Percentiles rank a stretch among this genome's conserved stretches.
Evolutionary conservation across 2,888 invertebrate genomes (phyloP).

Genomic region (Mystacides longicornis): DNA sequence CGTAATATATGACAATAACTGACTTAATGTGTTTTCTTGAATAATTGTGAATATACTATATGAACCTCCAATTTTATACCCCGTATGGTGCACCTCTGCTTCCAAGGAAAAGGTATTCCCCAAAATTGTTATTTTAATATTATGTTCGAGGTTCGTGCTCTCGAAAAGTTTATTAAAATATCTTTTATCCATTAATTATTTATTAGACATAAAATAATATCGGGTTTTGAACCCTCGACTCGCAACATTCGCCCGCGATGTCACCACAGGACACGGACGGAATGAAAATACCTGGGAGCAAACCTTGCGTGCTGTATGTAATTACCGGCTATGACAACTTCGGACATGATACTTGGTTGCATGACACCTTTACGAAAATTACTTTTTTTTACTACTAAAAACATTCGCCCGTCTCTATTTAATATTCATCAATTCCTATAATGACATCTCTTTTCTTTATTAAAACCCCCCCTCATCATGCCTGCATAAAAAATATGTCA

Average conservation of each 20-base stretch:
- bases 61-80: too few species aligned
- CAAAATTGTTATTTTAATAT: too few species aligned
- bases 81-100: too few species aligned
- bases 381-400: background rate
- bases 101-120: too few species aligned
- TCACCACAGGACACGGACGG: constrained; percentile 11
- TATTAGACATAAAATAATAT: background rate
- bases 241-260: constrained; percentile 7
- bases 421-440: background rate
- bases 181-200: background rate
- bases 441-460: background rate
- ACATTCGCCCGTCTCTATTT: background rate
- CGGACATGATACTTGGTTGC: constrained; percentile 7
- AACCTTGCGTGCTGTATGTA: constrained; percentile 17
- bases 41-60: too few species aligned
- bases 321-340: constrained; percentile 13
- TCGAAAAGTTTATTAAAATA: too few species aligned
- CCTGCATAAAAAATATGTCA: too few species aligned
- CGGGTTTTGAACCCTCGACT: constrained; percentile 3
- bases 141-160: too few species aligned
- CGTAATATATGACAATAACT: too few species aligned
- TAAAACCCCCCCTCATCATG: background rate
- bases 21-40: too few species aligned
- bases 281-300: too few species aligned
- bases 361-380: constrained; percentile 8